Percentiles rank a stretch among this genome's conserved stretches.
phyloP scores from a whole-genome alignment of 2,888 invertebrate genomes.

The Drosophila macrothrix region DNA sequence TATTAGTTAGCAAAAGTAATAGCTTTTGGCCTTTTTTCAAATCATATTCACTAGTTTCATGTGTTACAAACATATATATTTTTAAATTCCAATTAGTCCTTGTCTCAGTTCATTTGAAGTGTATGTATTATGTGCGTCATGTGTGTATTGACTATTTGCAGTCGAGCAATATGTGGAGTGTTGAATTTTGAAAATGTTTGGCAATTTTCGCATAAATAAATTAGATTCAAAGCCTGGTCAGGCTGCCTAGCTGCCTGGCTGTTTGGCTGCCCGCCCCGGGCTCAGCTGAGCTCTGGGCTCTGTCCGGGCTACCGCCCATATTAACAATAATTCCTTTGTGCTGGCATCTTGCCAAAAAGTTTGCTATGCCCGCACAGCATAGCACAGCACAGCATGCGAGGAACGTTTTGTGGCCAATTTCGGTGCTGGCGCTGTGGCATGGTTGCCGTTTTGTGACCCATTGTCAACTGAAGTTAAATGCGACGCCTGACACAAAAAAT shows the following conservation, averaged over 20 bases:
- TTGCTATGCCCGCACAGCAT: constrained; percentile 43
- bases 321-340: constrained; percentile 77
- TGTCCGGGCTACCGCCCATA: constrained; percentile 63
- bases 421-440: constrained; percentile 35
- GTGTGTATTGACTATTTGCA: constrained; percentile 7
- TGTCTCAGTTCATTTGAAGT: constrained; percentile 6
- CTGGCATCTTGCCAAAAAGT: constrained; percentile 73
- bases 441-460: constrained; percentile 61
- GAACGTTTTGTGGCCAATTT: constrained; percentile 78
- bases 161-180: constrained; percentile 23
- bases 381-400: constrained; percentile 63
- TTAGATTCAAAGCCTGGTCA: constrained; percentile 55
- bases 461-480: constrained; percentile 68
- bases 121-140: constrained; percentile 25
- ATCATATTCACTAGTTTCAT: background rate
- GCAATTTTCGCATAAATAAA: constrained; percentile 72
- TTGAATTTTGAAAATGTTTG: constrained; percentile 62
- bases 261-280: constrained; percentile 7
- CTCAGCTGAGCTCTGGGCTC: constrained; percentile 25
- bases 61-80: no score
- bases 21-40: background rate
- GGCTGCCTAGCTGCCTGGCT: constrained; percentile 31
- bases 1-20: background rate
- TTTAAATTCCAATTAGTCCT: background rate
- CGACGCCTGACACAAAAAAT: constrained; percentile 64